Evolutionary conservation across 2,113 vertebrate species (phyloP), one percentile per base, ranked within the genome.

Genomic region (Cygnus buccinator): DNA sequence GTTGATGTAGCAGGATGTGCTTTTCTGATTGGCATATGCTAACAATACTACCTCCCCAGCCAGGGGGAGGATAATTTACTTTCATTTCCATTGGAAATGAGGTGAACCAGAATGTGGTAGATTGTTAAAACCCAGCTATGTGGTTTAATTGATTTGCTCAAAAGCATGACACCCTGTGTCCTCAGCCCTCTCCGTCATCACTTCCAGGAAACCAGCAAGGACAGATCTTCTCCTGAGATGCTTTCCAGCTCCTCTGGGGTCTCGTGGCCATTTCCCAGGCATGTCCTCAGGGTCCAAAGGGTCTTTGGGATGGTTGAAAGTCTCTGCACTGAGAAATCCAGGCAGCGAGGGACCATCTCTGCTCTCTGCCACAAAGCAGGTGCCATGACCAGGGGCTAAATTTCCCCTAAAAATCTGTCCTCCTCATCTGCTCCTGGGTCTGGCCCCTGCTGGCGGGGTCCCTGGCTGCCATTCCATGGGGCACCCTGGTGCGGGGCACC

Each of bases 61-160:
- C 94, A 89, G 84, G 66, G 81, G 95, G 84, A 95, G 91, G 94
- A 95, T 82, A 76, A 96, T 95, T 95, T 94, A 94, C 94, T 91
- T 92, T 43, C 96, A 95, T 97, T 96, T 95, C 95, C 93, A 94
- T 96, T 96, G 96, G 91, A 92, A 95, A 96, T 91, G 80, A 97
- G 95, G 89, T 90, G 90, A 96, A 73, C 58, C 77, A 91, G 80
- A 89, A 94, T 70, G 91, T 43, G 84, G 89, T 83, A 71, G 63
- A 76, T 92, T 83, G 66, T 91, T 87, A 63, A 84, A 85, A 63
- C 73, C 71, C 76, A 70, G 81, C 63, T 84, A 61, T 41, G 77
- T 37, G 78, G 41, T 73, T 91, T 93, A 50, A 93, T 63, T 90
- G 70, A 82, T 93, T 58, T 55, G 81, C 89, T 89, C 74, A 62